Evolutionary conservation across 2,113 vertebrate species (phyloP).

Genomic region (Pteronura brasiliensis): DNA sequence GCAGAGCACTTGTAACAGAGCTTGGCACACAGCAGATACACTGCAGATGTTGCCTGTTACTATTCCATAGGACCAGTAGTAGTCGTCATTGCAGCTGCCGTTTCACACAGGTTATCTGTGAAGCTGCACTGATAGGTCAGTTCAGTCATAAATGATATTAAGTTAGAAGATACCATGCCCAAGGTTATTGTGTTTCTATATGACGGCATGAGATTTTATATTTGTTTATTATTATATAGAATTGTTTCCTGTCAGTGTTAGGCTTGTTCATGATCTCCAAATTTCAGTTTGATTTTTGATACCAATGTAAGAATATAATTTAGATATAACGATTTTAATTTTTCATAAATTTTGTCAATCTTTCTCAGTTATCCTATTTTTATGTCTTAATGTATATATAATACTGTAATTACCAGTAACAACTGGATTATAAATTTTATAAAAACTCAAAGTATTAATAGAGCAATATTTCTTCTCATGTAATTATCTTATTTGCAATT

Average conservation of each 20-base stretch:
- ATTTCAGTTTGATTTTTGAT: constrained; percentile 14
- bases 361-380: neutral
- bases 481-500: constrained; percentile 18
- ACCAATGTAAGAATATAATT: neutral
- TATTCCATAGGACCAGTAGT: neutral
- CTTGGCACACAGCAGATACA: neutral
- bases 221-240: neutral
- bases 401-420: neutral
- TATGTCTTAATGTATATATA: neutral
- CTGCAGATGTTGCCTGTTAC: neutral
- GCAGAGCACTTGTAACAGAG: neutral
- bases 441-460: neutral
- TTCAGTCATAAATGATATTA: neutral
- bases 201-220: neutral
- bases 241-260: neutral
- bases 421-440: neutral
- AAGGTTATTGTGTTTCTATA: neutral
- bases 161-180: neutral
- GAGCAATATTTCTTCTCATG: neutral
- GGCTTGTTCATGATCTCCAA: neutral
- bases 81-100: neutral
- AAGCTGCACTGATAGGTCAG: neutral
- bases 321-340: constrained; percentile 31
- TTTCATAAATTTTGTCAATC: constrained; percentile 1
- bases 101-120: neutral